Evolutionary conservation across 2,113 vertebrate genomes (phyloP).

Genomic region (Antigone vipio): DNA sequence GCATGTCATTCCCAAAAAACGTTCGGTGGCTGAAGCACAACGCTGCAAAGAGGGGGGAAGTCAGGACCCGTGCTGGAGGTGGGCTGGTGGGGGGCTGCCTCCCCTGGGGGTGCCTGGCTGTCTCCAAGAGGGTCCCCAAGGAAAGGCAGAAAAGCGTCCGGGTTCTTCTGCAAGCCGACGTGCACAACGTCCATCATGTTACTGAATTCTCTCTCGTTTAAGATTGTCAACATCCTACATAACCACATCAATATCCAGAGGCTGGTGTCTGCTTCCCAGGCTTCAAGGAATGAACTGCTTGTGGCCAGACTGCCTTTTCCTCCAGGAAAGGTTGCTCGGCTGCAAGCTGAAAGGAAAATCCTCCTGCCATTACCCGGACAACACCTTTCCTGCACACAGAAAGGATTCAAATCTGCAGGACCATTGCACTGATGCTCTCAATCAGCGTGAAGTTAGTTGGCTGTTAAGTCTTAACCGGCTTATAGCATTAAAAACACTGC

Average conservation of each 20-base stretch:
- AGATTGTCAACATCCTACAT: not conserved
- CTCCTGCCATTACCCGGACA: not conserved
- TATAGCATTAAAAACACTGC: not conserved
- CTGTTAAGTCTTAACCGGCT: not conserved
- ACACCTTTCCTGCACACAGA: not conserved
- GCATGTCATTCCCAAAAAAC: not conserved
- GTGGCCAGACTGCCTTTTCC: not conserved
- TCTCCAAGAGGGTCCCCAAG: not conserved
- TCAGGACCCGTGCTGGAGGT: not conserved
- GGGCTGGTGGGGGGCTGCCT: not conserved
- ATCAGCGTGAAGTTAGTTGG: not conserved
- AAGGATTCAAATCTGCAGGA: not conserved
- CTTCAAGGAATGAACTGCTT: not conserved
- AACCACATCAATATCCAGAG: not conserved
- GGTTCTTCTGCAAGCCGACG: not conserved
- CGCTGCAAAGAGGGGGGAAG: not conserved
- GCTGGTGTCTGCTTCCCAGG: not conserved
- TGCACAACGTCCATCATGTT: not conserved
- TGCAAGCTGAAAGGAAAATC: not conserved
- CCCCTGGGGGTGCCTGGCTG: not conserved
- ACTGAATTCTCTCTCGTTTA: not conserved
- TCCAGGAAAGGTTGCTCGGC: not conserved
- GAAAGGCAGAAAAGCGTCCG: accelerated
- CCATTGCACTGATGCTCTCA: not conserved
- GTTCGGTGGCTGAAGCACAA: accelerated